Evolutionary conservation across 2,113 vertebrate genomes (phyloP).

Genomic region (Boleophthalmus pectinirostris): DNA sequence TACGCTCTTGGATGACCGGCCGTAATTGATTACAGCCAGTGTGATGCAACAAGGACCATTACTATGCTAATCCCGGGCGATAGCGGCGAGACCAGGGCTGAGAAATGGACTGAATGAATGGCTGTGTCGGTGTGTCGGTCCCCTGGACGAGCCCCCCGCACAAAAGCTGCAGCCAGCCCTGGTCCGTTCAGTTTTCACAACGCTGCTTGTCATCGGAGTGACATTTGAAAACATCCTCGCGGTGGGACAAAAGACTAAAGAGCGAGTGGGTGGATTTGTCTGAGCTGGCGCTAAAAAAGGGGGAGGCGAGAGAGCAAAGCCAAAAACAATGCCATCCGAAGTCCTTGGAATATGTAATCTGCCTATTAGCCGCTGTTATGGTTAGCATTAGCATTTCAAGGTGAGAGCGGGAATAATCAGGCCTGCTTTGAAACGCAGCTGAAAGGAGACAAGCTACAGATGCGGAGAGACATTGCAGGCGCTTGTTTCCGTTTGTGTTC

Average conservation of each 20-base stretch:
- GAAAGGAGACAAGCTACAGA: slow-evolving; percentile 30
- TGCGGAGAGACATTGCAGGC: slow-evolving; percentile 17
- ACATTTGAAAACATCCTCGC: slow-evolving; percentile 73
- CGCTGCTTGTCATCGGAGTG: slow-evolving; percentile 70
- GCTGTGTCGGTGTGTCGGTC: slow-evolving; percentile 58
- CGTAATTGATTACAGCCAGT: slow-evolving; percentile 77
- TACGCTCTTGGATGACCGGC: slow-evolving; percentile 58
- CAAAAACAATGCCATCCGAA: slow-evolving; percentile 57
- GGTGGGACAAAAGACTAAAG: slow-evolving; percentile 66
- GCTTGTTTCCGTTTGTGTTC: slow-evolving; percentile 33
- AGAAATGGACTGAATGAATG: slow-evolving; percentile 58
- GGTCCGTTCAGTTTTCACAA: slow-evolving; percentile 52
- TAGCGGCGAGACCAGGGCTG: slow-evolving; percentile 37
- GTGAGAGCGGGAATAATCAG: slow-evolving; percentile 59
- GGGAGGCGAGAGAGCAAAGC: slow-evolving; percentile 45
- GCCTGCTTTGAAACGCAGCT: slow-evolving; percentile 14
- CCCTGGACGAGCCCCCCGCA: slow-evolving; percentile 57
- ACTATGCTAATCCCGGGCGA: slow-evolving; percentile 75
- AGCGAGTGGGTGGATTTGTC: slow-evolving; percentile 68
- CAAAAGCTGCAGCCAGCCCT: slow-evolving; percentile 56
- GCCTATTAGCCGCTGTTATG: slow-evolving; percentile 49
- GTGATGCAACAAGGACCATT: slow-evolving; percentile 73
- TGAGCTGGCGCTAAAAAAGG: slow-evolving; percentile 56
- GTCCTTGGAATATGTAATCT: slow-evolving; percentile 60
- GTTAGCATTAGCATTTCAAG: slow-evolving; percentile 68